These are phyloP conservation scores for Limulus polyphemus DNA, from an alignment of 2,888 invertebrate species.

Conservation along the genomic window DNA sequence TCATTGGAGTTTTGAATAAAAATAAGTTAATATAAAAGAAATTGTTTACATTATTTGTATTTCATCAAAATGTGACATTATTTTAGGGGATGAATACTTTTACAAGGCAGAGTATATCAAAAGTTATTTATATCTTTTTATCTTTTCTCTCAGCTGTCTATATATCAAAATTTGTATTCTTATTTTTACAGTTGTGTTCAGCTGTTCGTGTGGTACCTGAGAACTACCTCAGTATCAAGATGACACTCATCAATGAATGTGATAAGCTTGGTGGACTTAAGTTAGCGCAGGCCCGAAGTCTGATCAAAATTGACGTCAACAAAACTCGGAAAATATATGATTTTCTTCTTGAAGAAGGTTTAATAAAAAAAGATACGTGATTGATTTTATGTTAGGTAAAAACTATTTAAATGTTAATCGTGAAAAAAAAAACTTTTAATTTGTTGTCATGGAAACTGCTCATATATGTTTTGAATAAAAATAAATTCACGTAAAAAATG, in stretches of 20 bases:
- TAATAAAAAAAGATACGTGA: constrained; percentile 8
- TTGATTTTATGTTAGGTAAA: not conserved
- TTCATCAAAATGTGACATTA: too few species aligned
- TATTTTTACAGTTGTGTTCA: constrained; percentile 50
- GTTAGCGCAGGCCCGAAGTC: constrained; percentile 63
- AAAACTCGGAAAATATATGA: constrained; percentile 60
- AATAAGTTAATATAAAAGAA: too few species aligned
- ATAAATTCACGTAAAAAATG: too few species aligned
- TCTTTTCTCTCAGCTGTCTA: too few species aligned
- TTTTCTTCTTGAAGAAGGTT: constrained; percentile 53
- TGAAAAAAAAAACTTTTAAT: not conserved
- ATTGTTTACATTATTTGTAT: too few species aligned
- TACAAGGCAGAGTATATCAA: too few species aligned
- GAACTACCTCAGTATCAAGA: constrained; percentile 64
- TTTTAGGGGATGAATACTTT: too few species aligned
- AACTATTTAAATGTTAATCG: not conserved
- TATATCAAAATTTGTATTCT: too few species aligned
- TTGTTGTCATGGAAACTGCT: too few species aligned
- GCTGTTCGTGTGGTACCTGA: constrained; percentile 58
- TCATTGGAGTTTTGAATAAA: too few species aligned
- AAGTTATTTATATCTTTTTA: too few species aligned
- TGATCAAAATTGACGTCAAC: constrained; percentile 86
- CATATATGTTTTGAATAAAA: too few species aligned
- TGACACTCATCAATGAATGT: constrained; percentile 58
- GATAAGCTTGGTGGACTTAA: constrained; percentile 58